Conservation (phyloP, 2,113 vertebrate species). For the Solenodon paradoxus region DNA sequence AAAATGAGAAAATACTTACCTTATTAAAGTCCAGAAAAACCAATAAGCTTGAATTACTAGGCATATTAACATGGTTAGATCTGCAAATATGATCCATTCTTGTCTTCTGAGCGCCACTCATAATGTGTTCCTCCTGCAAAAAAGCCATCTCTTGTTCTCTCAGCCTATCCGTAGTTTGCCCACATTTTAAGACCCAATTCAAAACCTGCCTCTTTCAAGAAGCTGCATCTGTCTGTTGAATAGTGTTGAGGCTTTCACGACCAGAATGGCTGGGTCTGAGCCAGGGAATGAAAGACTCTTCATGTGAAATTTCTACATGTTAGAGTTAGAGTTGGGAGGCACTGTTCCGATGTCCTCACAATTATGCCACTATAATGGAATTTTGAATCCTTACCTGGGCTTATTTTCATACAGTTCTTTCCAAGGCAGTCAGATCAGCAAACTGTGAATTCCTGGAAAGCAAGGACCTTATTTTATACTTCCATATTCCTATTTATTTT, state of each 20-base stretch:
- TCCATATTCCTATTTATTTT: background rate
- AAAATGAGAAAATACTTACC: conserved; percentile 61
- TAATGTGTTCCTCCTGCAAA: background rate
- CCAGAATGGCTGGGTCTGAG: background rate
- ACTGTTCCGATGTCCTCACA: background rate
- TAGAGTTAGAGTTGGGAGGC: background rate
- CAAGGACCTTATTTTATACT: background rate
- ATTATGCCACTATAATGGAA: background rate
- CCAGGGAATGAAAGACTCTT: background rate
- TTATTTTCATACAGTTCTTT: conserved; percentile 18
- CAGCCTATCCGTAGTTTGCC: background rate
- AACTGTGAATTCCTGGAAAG: background rate
- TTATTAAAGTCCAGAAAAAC: conserved; percentile 64
- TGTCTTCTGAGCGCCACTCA: background rate
- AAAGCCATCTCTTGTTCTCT: background rate
- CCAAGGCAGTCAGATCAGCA: background rate
- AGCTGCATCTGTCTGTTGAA: background rate
- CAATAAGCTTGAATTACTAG: conserved; percentile 53
- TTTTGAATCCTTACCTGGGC: background rate
- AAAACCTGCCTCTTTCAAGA: background rate
- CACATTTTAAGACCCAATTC: background rate
- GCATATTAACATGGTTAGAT: conserved; percentile 26
- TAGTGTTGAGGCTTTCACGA: background rate
- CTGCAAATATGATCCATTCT: conserved; percentile 33
- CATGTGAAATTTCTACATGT: background rate